These are phyloP conservation scores for Nothobranchius furzeri DNA, from an alignment of 2,113 vertebrate genomes.

Conservation along the genomic window DNA sequence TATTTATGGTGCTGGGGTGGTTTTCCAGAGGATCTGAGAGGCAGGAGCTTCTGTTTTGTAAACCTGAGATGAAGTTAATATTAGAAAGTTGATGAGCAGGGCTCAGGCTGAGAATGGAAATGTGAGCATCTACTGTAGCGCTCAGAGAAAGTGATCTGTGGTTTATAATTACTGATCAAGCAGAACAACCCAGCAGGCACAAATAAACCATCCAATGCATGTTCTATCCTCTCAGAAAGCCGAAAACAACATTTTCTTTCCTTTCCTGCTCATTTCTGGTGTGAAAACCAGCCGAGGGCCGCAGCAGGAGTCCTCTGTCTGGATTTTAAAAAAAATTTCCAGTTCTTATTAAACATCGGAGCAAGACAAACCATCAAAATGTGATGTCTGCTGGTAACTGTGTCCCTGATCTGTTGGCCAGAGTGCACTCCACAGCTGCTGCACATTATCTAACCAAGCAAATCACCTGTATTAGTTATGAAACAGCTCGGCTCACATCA, in stretches of 20 bases:
- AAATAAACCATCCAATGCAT: too few relatives aligned
- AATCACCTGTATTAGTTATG: constrained; percentile 41
- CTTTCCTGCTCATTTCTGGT: too few relatives aligned
- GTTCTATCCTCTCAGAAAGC: too few relatives aligned
- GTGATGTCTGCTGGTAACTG: background rate
- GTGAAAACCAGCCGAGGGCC: too few relatives aligned
- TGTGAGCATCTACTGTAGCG: background rate
- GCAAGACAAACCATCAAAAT: too few relatives aligned
- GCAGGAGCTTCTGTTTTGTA: constrained; percentile 64
- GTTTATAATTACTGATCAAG: constrained; percentile 10
- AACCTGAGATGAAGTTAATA: constrained; percentile 66
- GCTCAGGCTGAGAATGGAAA: constrained; percentile 20
- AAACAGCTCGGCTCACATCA: constrained; percentile 20
- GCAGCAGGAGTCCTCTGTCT: too few relatives aligned
- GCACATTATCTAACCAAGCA: constrained; percentile 23
- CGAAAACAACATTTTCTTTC: too few relatives aligned
- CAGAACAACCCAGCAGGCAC: constrained; percentile 7
- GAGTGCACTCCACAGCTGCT: background rate
- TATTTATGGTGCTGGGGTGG: constrained; percentile 72
- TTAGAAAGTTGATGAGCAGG: constrained; percentile 57
- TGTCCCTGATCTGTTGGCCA: background rate
- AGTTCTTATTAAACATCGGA: background rate
- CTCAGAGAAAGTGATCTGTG: constrained; percentile 1
- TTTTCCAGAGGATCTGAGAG: constrained; percentile 48
- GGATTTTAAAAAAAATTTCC: too few relatives aligned